phyloP scores from a whole-genome alignment of 1,140 invertebrate genomes.

The Cyphomyrmex costatus region DNA sequence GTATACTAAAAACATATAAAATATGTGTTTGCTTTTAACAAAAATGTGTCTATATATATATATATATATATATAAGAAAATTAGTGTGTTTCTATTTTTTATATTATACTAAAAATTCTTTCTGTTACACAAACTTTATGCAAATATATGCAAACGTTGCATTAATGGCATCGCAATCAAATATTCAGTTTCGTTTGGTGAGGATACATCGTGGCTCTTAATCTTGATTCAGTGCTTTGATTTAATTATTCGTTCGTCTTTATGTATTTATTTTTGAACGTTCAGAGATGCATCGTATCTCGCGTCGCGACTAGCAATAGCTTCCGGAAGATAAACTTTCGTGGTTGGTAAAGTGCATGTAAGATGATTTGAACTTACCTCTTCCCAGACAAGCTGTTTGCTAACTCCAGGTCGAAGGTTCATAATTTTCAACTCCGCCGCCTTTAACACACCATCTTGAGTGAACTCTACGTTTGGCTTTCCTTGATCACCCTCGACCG shows the following conservation, averaged over 20 bases:
- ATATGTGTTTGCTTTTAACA: not conserved
- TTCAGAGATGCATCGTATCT: not conserved
- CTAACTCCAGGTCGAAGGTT: constrained; percentile 94
- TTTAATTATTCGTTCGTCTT: constrained; percentile 39
- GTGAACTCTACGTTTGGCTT: constrained; percentile 95
- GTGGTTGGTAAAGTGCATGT: constrained; percentile 38
- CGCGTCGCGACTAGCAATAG: constrained; percentile 7
- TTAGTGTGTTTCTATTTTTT: not conserved
- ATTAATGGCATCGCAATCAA: constrained; percentile 21
- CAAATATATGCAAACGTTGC: constrained; percentile 18
- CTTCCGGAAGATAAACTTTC: constrained; percentile 34
- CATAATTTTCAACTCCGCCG: constrained; percentile 96
- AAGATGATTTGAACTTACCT: constrained; percentile 88
- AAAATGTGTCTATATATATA: not conserved
- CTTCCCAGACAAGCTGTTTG: constrained; percentile 95
- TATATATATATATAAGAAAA: too few species aligned
- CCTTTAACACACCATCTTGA: constrained; percentile 94
- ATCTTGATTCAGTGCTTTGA: not conserved
- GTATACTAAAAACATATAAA: not conserved
- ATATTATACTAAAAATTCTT: constrained; percentile 18
- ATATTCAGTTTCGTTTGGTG: not conserved
- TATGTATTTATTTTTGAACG: constrained; percentile 40
- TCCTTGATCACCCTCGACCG: constrained; percentile 92
- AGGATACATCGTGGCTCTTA: not conserved
- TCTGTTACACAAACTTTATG: constrained; percentile 21